Evolutionary conservation across 2,797 vertebrate species (phyloP), one percentile per base, ranked within the genome.

Genomic region (Pseudotriccus pelzelni): DNA sequence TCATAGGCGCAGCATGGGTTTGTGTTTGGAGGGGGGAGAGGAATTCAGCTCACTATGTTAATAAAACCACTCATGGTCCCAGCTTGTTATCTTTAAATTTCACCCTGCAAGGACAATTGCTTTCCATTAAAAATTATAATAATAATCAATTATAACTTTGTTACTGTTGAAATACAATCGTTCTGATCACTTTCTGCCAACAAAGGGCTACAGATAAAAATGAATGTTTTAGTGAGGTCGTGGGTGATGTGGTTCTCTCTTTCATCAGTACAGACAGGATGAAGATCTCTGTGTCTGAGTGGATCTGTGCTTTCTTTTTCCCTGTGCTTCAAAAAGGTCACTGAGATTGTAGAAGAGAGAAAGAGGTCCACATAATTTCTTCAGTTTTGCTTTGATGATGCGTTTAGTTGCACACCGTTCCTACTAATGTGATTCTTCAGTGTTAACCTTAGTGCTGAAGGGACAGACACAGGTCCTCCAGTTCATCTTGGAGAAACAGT

Each of bases 31-130:
- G 34, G 17, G 3, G 24, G 12, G 21, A 83, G 53, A 88, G 69
- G 73, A 94, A 94, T 93, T 87, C 56, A 64, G 24, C 37, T 79
- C 64, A 43, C 90, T 52, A 13, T 67, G 23, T 86, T 91, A 87
- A 91, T 92, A 95, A 85, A 89, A 41, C 50, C 10, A 1, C 66
- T 46, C 15, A 73, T 49, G 49, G 46, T 74, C 81, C 43, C 62
- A 77, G 76, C 67, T 94, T 88, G 73, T 87, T 96, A 73, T 92
- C 85, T 87, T 93, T 92, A 95, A 83, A 87, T 89, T 87, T 90
- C 78, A 73, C 47, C 58, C 84, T 66, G 34, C 43, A 93, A 97
- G 74, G 63, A 93, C 73, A 92, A 96, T 94, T 75, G 58, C 25
- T 91, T 95, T 81, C 50, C 66, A 91, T 89, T 86, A 81, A 83